Conservation (phyloP, 2,797 vertebrate genomes). For the Leptatherina wallacei region DNA sequence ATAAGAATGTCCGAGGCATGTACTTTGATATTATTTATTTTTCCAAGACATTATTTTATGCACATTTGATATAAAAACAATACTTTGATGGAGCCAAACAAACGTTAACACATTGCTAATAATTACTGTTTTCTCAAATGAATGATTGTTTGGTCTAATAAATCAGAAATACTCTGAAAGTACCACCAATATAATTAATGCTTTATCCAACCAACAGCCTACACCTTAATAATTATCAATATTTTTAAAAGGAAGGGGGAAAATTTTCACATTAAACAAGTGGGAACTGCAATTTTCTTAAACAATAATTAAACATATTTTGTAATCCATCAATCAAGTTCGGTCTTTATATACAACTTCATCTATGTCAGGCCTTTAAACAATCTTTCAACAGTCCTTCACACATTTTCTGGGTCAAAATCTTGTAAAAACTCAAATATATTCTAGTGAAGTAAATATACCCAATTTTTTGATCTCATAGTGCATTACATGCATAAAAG, state of each 20-base stretch:
- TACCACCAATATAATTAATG: neutral
- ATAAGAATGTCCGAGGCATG: neutral
- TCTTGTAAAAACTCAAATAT: neutral
- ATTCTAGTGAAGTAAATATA: neutral
- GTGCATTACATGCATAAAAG: neutral
- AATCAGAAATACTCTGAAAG: neutral
- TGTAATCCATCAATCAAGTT: neutral
- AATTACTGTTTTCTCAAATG: neutral
- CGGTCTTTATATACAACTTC: neutral
- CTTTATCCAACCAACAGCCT: neutral
- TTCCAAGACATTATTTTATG: neutral
- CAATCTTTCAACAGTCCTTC: neutral
- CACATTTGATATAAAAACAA: no score
- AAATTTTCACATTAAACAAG: neutral
- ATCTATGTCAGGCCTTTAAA: neutral
- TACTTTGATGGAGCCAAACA: no score
- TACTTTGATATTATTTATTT: neutral
- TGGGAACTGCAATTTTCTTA: no score
- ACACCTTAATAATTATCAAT: neutral
- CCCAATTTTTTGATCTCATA: neutral
- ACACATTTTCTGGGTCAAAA: neutral
- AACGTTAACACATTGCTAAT: neutral
- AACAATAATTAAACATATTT: no score
- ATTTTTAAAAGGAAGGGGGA: neutral
- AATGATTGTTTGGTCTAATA: neutral